Evolutionary conservation across 2,888 invertebrate genomes (phyloP), one percentile per base, ranked within the genome.

Genomic region (Coelogynopora nodosa): DNA sequence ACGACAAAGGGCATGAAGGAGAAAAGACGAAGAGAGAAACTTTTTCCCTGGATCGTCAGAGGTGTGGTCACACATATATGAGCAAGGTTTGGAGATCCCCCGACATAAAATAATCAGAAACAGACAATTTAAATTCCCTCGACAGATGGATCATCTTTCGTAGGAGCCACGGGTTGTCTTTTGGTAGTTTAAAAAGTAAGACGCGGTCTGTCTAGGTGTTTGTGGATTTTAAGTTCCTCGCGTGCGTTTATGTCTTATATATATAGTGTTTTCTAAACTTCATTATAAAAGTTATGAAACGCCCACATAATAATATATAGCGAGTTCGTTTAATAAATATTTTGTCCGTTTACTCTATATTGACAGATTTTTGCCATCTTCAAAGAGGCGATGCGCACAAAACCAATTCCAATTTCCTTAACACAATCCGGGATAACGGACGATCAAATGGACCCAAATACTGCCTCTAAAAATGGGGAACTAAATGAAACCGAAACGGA

Each of bases 351-450:
- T 74, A n/a, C 27, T 74, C 10, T 74, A 74, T 74, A 74, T 74
- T 74, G 74, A 74, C 74, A 74, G 74, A 23, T 74, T 74, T 74
- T 74, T 23, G 23, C 23, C 18, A 74, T 74, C 23, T 74, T 74
- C 23, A 74, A 74, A 74, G 74, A 74, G 82, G 30, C 82, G 29
- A 82, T 82, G 82, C 82, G 82, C 82, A 82, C 82, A 30, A 82
- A 82, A 27, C 10, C 82, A 5, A 29, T 82, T 31, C 82, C 82
- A 31, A 13, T 82, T 30, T 31, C 82, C 13, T n/a, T 82, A 31
- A 31, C 82, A n/a, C 82, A 82, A 31, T 74, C 74, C 74, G 74
- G 23, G 23, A 13, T 5, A 74, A 5, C 74, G 74, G 74, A 74
- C 5, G 74, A 23, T 13, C 2, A 74, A 74, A 74, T 74, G 74